Evolutionary conservation across 2,797 vertebrate genomes (phyloP).

Genomic region (Hozukius guyotensis): DNA sequence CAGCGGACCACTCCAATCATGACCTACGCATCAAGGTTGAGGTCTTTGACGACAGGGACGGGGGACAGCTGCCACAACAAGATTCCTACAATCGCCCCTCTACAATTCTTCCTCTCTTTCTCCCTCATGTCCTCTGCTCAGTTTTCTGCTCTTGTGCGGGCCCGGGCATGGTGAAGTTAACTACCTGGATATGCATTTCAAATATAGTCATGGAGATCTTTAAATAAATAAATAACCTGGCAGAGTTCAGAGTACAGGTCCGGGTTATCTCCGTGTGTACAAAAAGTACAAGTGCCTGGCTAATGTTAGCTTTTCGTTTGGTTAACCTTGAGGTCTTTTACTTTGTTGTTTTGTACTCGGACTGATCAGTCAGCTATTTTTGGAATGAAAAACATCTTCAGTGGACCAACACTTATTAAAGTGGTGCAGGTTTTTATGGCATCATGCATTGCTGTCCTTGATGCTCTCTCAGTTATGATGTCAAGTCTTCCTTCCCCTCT

Average conservation of each 20-base stretch:
- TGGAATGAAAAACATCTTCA: conserved; percentile 47
- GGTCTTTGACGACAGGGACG: conserved; percentile 72
- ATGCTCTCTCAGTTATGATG: background rate
- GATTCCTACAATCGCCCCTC: conserved; percentile 39
- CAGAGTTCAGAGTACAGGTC: conserved; percentile 44
- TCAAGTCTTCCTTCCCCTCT: background rate
- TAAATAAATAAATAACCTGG: background rate
- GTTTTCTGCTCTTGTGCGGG: conserved; percentile 13
- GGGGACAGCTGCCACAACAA: conserved; percentile 75
- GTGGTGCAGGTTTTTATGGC: background rate
- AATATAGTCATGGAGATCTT: background rate
- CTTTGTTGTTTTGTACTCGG: background rate
- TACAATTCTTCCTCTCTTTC: conserved; percentile 24
- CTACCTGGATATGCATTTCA: background rate
- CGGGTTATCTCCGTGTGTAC: conserved; percentile 41
- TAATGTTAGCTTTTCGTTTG: conserved; percentile 46
- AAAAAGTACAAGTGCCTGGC: conserved; percentile 2
- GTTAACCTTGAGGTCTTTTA: conserved; percentile 27
- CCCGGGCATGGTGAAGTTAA: background rate
- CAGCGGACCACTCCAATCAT: conserved; percentile 65
- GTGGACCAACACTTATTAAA: background rate
- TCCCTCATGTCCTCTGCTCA: conserved; percentile 5
- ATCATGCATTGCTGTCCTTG: background rate
- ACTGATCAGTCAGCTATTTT: conserved; percentile 43
- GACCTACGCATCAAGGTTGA: conserved; percentile 73